Evolutionary conservation across 2,888 invertebrate species (phyloP), one percentile per base, ranked within the genome.

Genomic region (Drosophila putrida): DNA sequence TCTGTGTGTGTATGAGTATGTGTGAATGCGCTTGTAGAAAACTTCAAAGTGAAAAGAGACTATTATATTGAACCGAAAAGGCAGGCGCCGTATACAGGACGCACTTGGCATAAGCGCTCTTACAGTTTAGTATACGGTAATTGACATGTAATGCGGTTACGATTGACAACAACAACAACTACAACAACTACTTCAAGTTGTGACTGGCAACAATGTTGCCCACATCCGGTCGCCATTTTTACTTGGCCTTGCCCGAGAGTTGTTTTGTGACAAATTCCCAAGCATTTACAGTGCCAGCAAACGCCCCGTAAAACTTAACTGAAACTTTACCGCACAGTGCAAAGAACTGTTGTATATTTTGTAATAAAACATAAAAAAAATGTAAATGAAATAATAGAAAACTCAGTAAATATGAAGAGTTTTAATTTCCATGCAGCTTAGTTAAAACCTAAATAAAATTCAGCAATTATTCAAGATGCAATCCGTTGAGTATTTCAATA

Each of bases 91-190:
- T 33, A 57, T 11, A 59, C 72, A 53, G 69, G 71, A 76, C 72
- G 80, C 75, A 78, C 85, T 88, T 80, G 78, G 71, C 74, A 62
- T 74, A 85, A 87, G 82, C 70, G 70, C 88, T 79, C 74, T 79
- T 74, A 72, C 78, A 75, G 80, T 83, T 85, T 82, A 82, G 86
- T 88, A 67, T 71, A 71, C 86, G 79, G 83, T 88, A 86, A 86
- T 88, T 86, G 86, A 86, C 87, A 86, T 88, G 86, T 86, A 86
- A 88, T 86, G 78, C 87, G 87, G 82, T 82, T 80, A 82, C 80
- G 75, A 86, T 83, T 82, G 84, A 83, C 88, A 86, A 78, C 86
- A 86, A 68, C 82, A 78, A 47, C 49, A 64, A 68, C 82, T 75
- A 47, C 49, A 64, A 51, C 25, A 53, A 54, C 41, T 47, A 50